A percentile compares a stretch with the other conserved stretches of the same genome.
Evolutionary conservation across 2,888 invertebrate species (phyloP).

Genomic region (Drosophila suboccidentalis): DNA sequence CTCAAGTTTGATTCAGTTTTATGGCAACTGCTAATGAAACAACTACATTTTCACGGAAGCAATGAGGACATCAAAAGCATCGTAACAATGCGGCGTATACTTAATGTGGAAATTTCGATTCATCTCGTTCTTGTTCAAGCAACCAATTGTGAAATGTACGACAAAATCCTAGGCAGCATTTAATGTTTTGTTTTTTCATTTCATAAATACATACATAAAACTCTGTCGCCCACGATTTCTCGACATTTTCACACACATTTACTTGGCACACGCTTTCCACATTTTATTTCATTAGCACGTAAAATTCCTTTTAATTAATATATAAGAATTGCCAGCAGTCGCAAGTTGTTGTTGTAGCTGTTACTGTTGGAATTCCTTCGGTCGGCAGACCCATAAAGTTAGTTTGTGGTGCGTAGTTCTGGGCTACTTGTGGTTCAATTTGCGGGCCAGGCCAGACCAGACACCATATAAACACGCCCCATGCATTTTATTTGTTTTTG

Average conservation of each 20-base stretch:
- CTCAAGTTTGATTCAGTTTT: constrained; percentile 41
- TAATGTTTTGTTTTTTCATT: constrained; percentile 23
- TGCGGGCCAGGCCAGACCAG: constrained; percentile 46
- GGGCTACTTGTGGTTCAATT: constrained; percentile 67
- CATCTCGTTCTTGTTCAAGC: neutral
- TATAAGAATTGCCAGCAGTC: constrained; percentile 66
- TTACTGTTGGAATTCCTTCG: constrained; percentile 26
- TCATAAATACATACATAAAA: constrained; percentile 27
- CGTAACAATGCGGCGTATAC: constrained; percentile 34
- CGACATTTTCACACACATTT: constrained; percentile 1
- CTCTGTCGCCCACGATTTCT: neutral
- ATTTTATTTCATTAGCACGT: constrained; percentile 77
- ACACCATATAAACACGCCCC: constrained; percentile 45
- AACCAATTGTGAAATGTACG: constrained; percentile 37
- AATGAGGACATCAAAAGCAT: constrained; percentile 9
- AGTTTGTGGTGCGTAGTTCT: constrained; percentile 25
- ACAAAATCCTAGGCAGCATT: constrained; percentile 15
- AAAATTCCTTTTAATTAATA: constrained; percentile 77
- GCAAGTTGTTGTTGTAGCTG: constrained; percentile 23
- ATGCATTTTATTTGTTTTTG: constrained; percentile 71
- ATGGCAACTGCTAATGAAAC: constrained; percentile 34
- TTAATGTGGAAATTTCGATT: constrained; percentile 21
- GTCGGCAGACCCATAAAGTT: constrained; percentile 48
- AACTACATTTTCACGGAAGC: constrained; percentile 1
- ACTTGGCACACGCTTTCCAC: constrained; percentile 41